These are phyloP conservation scores for Limnephilus auricula DNA, from an alignment of 2,888 invertebrate genomes.

Conservation along the genomic window DNA sequence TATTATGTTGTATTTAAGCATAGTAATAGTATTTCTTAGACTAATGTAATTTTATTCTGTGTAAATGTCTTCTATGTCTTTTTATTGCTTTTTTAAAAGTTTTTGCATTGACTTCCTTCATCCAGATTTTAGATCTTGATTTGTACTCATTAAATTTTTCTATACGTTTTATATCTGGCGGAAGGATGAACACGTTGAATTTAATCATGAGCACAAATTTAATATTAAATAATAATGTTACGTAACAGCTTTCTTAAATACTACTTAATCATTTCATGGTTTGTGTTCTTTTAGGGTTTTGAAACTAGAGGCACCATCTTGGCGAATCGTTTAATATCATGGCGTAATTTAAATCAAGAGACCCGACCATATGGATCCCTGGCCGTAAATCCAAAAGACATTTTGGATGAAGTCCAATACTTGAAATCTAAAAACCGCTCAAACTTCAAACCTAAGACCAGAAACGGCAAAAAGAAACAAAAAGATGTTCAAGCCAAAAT, in stretches of 20 bases:
- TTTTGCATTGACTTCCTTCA: no score
- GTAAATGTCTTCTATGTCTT: no score
- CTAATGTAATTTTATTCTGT: no score
- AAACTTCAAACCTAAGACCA: conserved; percentile 69
- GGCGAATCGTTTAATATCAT: conserved; percentile 87
- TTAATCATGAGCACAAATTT: background rate
- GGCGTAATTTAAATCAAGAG: conserved; percentile 90
- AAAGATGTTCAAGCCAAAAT: conserved; percentile 69
- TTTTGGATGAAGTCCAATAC: conserved; percentile 77
- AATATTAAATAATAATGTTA: background rate
- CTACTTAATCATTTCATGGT: background rate
- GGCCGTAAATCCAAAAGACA: conserved; percentile 85
- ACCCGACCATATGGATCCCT: conserved; percentile 83
- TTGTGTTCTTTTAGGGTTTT: conserved; percentile 83
- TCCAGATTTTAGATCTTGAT: no score
- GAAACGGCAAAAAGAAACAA: conserved; percentile 69
- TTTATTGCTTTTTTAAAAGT: no score
- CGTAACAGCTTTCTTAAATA: background rate
- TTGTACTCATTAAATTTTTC: no score
- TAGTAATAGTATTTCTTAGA: no score
- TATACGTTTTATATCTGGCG: no score
- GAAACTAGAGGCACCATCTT: conserved; percentile 93
- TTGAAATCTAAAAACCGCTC: conserved; percentile 73
- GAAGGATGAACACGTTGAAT: background rate
- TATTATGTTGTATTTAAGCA: no score